Conservation (phyloP, 1,140 invertebrate species). For the Limonius californicus region DNA sequence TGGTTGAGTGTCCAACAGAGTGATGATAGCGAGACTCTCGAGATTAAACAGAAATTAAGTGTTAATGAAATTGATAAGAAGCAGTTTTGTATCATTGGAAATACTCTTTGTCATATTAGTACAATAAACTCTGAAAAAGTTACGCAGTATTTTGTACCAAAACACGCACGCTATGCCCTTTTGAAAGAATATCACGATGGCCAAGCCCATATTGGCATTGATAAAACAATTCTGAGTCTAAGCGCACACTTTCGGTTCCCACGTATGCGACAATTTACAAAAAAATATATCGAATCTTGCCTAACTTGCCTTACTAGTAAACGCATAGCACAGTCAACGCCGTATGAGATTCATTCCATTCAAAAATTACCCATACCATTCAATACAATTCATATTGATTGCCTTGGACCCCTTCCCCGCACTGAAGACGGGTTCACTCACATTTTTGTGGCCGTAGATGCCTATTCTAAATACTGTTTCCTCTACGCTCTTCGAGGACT, state of each 20-base stretch:
- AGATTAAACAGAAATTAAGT: not conserved
- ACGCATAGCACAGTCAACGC: conserved; percentile 15
- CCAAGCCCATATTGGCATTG: conserved; percentile 2
- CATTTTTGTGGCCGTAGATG: conserved; percentile 34
- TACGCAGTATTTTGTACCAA: not conserved
- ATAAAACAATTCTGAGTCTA: not conserved
- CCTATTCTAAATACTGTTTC: conserved; percentile 34
- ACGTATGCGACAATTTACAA: too few species aligned
- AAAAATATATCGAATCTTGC: too few species aligned
- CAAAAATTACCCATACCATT: not conserved
- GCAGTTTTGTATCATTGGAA: not conserved
- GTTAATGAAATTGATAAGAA: not conserved
- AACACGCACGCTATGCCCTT: not conserved
- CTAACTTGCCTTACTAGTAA: conserved; percentile 15
- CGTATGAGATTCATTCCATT: conserved; percentile 15
- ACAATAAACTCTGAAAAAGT: not conserved
- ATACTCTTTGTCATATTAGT: not conserved
- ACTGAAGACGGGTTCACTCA: conserved; percentile 31
- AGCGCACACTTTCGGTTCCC: conserved; percentile 36
- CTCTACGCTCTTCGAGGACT: conserved; percentile 26
- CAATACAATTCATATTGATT: conserved; percentile 30
- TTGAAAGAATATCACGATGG: conserved; percentile 22
- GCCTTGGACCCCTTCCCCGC: conserved; percentile 37
- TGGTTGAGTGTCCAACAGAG: not conserved
- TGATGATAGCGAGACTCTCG: not conserved